Evolutionary conservation across 2,888 invertebrate genomes (phyloP), one percentile per base, ranked within the genome.

Genomic region (Pyrochroa serraticornis): DNA sequence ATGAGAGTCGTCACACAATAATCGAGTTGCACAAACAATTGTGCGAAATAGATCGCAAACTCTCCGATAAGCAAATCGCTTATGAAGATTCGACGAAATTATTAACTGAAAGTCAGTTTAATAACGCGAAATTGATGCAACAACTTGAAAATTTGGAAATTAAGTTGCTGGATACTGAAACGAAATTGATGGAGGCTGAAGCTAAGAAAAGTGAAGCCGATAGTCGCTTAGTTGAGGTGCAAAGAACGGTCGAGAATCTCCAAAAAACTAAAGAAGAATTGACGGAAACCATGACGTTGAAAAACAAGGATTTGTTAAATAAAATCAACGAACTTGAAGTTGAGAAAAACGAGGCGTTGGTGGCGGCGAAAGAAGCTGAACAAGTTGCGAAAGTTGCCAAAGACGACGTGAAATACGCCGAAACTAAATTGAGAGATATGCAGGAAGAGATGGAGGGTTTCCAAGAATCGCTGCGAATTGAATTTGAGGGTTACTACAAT

Each of bases 11-110:
- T 10, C 70, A 68, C 45, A 74, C 70, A 1, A 68, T 77, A 7
- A 65, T 69, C 8, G 66, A 71, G 33, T 63, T 79, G 14, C 78
- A 78, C 35, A 81, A 82, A 50, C 81, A 81, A 63, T 76, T 83
- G 7, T 63, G 68, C 1, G 79, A 81, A 37, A 66, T 84, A 9
- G 80, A 82, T 63, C 68, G 75, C 48, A 71, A 77, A 52, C 69
- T 81, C 30, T 74, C 74, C 7, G 62, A 61, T 12, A 62, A 51
- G 60, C 60, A 65, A 51, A 51, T 6, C 38, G 55, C 37, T 33
- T 62, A 43, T 35, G 57, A 36, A 30, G 50, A 53, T 54, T 34
- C 8, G 46, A 47, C 32, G 44, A 43, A 37, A 34, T 22, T 22
- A 35, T 34, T 33, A 35, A 46, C 52, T 36, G 31, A 46, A n/a